These are phyloP conservation scores for Blastobasis lacticolella DNA, from an alignment of 2,888 invertebrate genomes.

Conservation along the genomic window DNA sequence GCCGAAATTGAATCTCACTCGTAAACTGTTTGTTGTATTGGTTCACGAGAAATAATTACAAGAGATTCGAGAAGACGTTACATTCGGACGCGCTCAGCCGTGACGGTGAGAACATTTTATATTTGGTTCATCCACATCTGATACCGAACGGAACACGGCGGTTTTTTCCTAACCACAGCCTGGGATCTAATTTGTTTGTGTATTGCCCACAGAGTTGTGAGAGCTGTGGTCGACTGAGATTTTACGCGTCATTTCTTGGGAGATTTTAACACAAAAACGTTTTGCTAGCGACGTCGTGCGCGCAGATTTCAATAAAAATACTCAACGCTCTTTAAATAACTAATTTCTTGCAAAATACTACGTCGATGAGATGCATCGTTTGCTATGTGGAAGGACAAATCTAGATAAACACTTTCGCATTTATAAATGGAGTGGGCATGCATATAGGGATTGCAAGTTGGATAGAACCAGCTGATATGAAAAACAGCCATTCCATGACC, in stretches of 20 bases:
- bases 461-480: no score
- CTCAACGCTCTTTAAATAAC: no score
- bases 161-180: constrained; percentile 43
- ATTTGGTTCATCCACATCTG: constrained; percentile 60
- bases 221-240: no score
- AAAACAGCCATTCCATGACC: no score
- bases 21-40: constrained; percentile 44
- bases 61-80: constrained; percentile 47
- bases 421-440: background rate
- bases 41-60: constrained; percentile 66
- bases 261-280: no score
- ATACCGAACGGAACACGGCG: constrained; percentile 50
- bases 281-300: no score
- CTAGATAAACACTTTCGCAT: no score
- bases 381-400: no score
- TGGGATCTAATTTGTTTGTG: constrained; percentile 12
- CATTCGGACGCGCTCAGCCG: constrained; percentile 57
- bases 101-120: constrained; percentile 65
- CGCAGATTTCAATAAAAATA: no score
- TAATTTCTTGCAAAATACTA: no score
- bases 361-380: no score
- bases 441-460: background rate
- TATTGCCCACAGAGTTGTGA: background rate
- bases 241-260: no score
- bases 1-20: constrained; percentile 17